Base-by-base conservation (phyloP, 2,113 vertebrate genomes). In the Coreoperca whiteheadi region DNA sequence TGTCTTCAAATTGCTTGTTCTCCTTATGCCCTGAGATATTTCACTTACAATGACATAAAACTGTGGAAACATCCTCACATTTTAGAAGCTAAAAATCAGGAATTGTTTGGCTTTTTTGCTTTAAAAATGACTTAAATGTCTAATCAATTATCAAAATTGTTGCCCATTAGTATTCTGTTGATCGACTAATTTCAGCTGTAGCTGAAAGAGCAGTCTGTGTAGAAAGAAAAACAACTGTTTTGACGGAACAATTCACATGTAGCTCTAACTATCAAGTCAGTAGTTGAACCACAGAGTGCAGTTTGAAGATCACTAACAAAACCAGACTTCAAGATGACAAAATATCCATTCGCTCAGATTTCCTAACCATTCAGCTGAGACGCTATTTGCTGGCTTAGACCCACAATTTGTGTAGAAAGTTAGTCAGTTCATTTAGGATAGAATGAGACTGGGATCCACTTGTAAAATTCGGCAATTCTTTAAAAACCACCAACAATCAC, bases 241-340 rank as follows among this genome's bases (percentile, higher is more conserved):
- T 12, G 46, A 74, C 34, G 64, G 20, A 43, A 15, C 46, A 32
- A 30, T 74, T 18, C 20, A 8, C 20, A 80, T 30, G 18, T 20
- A 71, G 54, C 57, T 53, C 32, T 14, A 46, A 65, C 73, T 57
- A 70, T 74, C 3, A 69, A 53, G 75, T 79, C 65, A 79, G 61
- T 41, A 60, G 34, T 61, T 75, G 21, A 82, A 37, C 64, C 30
- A 6, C 32, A 28, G 39, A 46, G 10, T 43, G 39, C 21, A 37
- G 64, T 32, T 70, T 53, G 41, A 82, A 64, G 43, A 70, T 60
- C 50, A 57, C 25, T 56, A 81, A 70, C 34, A 69, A 41, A 65
- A 54, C 51, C 32, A 25, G 20, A 64, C 51, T 53, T 63, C 2
- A 30, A 32, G 32, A 32, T 72, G 32, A 56, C 64, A 20, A 63